Evolutionary conservation across 1,140 invertebrate genomes (phyloP).

Genomic region (Gonatopus flavifemur): DNA sequence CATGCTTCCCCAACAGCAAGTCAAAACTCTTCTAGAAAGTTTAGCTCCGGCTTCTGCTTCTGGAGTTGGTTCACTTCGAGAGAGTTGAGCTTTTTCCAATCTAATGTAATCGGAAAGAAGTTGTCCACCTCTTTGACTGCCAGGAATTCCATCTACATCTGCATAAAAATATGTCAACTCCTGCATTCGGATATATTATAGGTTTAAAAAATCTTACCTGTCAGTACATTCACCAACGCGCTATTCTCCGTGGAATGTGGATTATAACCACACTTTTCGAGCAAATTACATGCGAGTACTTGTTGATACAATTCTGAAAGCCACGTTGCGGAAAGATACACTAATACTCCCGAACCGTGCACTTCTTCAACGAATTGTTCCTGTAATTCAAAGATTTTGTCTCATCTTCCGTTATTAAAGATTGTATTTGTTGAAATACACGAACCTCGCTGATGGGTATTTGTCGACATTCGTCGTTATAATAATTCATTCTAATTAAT

Average conservation of each 20-base stretch:
- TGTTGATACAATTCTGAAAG: slow-evolving; percentile 88
- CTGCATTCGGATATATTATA: neutral
- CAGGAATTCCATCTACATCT: slow-evolving; percentile 84
- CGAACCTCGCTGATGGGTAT: slow-evolving; percentile 65
- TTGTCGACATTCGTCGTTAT: slow-evolving; percentile 63
- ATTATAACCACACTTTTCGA: slow-evolving; percentile 70
- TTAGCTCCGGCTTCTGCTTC: slow-evolving; percentile 71
- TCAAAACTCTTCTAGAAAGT: slow-evolving; percentile 71
- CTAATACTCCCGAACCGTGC: slow-evolving; percentile 84
- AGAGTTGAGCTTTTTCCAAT: slow-evolving; percentile 69
- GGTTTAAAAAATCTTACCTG: slow-evolving; percentile 59
- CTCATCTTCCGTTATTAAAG: neutral
- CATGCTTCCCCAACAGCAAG: slow-evolving; percentile 89
- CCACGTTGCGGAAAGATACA: slow-evolving; percentile 90
- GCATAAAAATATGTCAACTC: slow-evolving; percentile 28
- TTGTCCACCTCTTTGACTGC: slow-evolving; percentile 67
- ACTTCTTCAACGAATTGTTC: slow-evolving; percentile 89
- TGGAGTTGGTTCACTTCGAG: slow-evolving; percentile 68
- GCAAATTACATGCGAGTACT: slow-evolving; percentile 74
- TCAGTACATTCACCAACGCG: slow-evolving; percentile 75
- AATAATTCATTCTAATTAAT: slow-evolving; percentile 76
- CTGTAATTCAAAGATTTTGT: slow-evolving; percentile 49
- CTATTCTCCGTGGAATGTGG: slow-evolving; percentile 61
- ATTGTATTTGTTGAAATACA: neutral
- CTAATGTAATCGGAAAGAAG: slow-evolving; percentile 83